These are phyloP conservation scores for Empidonax traillii DNA, from an alignment of 2,113 vertebrate genomes.

Conservation along the genomic window DNA sequence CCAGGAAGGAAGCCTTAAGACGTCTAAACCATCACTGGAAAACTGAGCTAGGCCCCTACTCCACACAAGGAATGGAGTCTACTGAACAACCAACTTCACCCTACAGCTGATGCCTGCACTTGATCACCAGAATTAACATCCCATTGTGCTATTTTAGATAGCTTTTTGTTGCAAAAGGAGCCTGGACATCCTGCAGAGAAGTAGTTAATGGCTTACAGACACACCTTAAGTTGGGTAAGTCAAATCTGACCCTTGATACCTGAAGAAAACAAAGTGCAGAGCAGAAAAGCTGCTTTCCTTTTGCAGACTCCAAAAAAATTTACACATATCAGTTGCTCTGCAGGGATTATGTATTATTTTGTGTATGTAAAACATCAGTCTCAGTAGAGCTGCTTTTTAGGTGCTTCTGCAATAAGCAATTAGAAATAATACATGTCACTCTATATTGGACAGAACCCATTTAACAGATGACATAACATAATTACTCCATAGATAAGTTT, in stretches of 20 bases:
- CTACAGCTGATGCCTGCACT: background rate
- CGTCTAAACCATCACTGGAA: background rate
- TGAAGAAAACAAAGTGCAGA: background rate
- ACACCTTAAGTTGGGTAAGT: background rate
- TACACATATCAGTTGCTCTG: background rate
- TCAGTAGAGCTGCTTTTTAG: background rate
- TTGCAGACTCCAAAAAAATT: background rate
- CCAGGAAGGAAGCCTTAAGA: background rate
- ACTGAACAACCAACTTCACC: background rate
- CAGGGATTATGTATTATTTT: background rate
- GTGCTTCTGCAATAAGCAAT: background rate
- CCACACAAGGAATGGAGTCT: accelerated
- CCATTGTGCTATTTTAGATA: background rate
- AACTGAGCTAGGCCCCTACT: background rate
- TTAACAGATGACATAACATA: background rate
- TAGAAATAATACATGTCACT: background rate
- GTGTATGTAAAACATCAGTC: background rate
- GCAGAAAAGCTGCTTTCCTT: background rate
- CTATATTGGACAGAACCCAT: background rate
- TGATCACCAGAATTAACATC: background rate
- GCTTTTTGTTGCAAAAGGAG: background rate
- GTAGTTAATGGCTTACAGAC: background rate
- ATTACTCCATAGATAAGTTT: background rate
- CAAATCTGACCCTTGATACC: background rate
- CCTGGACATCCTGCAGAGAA: background rate